Conservation (phyloP, 2,888 invertebrate species). For the Cyaniris semiargus region DNA sequence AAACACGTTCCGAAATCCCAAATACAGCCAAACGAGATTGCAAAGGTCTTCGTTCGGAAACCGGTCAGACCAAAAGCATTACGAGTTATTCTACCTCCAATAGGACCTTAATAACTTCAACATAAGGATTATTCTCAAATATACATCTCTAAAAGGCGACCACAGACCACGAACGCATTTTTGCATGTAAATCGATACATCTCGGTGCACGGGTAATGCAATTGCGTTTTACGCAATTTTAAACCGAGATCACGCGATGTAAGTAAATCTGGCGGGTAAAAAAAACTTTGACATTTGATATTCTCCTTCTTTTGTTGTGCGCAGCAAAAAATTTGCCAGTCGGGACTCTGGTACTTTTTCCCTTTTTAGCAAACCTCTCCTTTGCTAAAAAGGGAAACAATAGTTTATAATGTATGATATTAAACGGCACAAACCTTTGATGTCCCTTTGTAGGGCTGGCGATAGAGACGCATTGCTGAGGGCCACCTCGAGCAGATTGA, state of each 20-base stretch:
- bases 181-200: conserved; percentile 65
- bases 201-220: conserved; percentile 40
- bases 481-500: conserved; percentile 88
- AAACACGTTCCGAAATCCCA: conserved; percentile 41
- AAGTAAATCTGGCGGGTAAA: not conserved
- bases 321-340: not conserved
- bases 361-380: not conserved
- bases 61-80: conserved; percentile 53
- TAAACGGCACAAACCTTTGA: conserved; percentile 76
- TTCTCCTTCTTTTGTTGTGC: conserved; percentile 8
- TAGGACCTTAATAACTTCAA: not conserved
- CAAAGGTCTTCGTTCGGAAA: conserved; percentile 51
- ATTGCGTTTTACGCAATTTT: conserved; percentile 35
- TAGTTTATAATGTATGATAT: too few relatives aligned
- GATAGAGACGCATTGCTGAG: conserved; percentile 80
- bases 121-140: not conserved
- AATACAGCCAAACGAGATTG: conserved; percentile 49
- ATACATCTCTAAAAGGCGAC: conserved; percentile 44
- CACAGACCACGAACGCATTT: conserved; percentile 57
- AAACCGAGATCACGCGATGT: conserved; percentile 11
- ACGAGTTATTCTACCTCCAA: not conserved
- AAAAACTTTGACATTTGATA: conserved; percentile 19
- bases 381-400: too few relatives aligned
- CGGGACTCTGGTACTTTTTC: not conserved
- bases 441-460: conserved; percentile 78